Conservation (phyloP, 1,140 invertebrate genomes). For the Drosophila aff. region DNA sequence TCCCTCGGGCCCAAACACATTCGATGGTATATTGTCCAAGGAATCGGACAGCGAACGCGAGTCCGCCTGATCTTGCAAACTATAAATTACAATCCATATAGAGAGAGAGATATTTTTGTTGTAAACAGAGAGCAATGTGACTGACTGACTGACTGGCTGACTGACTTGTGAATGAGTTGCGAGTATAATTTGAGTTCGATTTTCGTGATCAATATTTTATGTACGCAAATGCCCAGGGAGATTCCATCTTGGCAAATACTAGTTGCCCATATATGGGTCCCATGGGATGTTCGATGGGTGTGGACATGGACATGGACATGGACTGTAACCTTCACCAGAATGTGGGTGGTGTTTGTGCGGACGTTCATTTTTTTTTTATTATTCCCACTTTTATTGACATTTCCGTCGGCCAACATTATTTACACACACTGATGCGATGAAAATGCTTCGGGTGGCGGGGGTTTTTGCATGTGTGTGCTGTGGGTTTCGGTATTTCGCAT, state of each 20-base stretch:
- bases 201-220: slow-evolving; percentile 28
- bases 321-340: slow-evolving; percentile 20
- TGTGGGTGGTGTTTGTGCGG: slow-evolving; percentile 6
- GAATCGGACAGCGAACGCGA: slow-evolving; percentile 85
- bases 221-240: slow-evolving; percentile 24
- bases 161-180: slow-evolving; percentile 17
- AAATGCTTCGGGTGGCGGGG: slow-evolving; percentile 7
- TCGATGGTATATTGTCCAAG: slow-evolving; percentile 85
- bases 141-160: slow-evolving; percentile 8
- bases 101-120: slow-evolving; percentile 28
- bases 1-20: slow-evolving; percentile 85
- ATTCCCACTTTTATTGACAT: slow-evolving; percentile 45
- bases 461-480: slow-evolving; percentile 10
- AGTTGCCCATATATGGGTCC: not conserved
- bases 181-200: slow-evolving; percentile 25
- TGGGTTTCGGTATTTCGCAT: slow-evolving; percentile 25
- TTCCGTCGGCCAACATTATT: slow-evolving; percentile 41
- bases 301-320: slow-evolving; percentile 20
- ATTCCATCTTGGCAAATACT: slow-evolving; percentile 16
- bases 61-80: slow-evolving; percentile 85
- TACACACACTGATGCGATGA: slow-evolving; percentile 30
- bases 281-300: slow-evolving; percentile 29
- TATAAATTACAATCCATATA: slow-evolving; percentile 80
- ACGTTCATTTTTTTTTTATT: too few relatives aligned
- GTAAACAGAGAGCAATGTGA: slow-evolving; percentile 16